A percentile compares a stretch with the other conserved stretches of the same genome.
Conservation (phyloP, 2,888 invertebrate genomes). For the Rhagonycha lutea region DNA sequence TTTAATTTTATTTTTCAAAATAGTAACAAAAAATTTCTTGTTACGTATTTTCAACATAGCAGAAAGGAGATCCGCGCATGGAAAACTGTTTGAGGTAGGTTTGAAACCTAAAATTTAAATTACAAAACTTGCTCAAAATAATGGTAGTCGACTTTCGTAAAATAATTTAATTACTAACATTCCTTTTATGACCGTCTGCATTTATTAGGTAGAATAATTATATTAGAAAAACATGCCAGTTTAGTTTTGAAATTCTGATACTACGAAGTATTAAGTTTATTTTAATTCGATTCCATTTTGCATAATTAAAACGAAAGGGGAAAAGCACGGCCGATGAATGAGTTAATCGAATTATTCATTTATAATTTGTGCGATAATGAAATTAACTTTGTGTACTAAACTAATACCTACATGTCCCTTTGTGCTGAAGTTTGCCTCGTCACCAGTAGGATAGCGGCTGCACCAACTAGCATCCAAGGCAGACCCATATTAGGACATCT, state of each 20-base stretch:
- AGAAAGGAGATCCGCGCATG: not conserved
- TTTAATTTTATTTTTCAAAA: not conserved
- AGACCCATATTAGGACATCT: constrained; percentile 93
- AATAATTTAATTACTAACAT: not conserved
- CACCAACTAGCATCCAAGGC: constrained; percentile 80
- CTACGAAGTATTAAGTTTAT: not conserved
- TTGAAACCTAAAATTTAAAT: not conserved
- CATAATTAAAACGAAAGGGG: constrained; percentile 10
- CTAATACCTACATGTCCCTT: constrained; percentile 42
- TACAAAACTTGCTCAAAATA: not conserved
- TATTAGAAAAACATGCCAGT: not conserved
- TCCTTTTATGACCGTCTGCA: not conserved
- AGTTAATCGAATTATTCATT: constrained; percentile 17
- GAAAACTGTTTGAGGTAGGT: not conserved
- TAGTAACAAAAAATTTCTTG: not conserved
- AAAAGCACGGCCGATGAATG: not conserved
- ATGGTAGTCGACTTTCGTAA: not conserved
- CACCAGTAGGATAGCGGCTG: constrained; percentile 67
- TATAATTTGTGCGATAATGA: constrained; percentile 2
- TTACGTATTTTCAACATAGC: not conserved
- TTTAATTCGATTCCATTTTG: constrained; percentile 7
- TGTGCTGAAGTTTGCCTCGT: constrained; percentile 51
- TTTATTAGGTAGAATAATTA: not conserved
- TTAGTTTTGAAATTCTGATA: not conserved
- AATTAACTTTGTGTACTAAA: constrained; percentile 36